phyloP scores from a whole-genome alignment of 2,888 invertebrate species.

The Tenthredo livida region DNA sequence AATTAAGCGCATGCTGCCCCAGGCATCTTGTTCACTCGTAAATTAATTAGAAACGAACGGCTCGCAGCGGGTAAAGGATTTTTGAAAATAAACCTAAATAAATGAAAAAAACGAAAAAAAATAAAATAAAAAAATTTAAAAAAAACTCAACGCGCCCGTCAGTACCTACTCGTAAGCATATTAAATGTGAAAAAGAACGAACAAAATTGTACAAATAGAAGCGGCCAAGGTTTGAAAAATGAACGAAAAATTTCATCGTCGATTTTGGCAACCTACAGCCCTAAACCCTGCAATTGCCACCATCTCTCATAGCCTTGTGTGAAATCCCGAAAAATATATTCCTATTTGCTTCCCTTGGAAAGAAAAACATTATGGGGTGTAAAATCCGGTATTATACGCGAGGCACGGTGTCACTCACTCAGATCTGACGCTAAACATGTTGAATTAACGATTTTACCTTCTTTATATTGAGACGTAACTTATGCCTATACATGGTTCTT shows the following conservation, averaged over 20 bases:
- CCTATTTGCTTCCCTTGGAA: neutral
- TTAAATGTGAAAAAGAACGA: neutral
- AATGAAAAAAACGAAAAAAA: too few species aligned
- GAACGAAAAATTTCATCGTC: neutral
- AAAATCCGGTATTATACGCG: conserved; percentile 18
- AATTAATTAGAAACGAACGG: conserved; percentile 50
- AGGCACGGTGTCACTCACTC: neutral
- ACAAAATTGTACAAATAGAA: neutral
- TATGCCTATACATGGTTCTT: neutral
- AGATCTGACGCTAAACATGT: conserved; percentile 14
- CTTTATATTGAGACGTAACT: neutral
- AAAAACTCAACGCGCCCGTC: neutral
- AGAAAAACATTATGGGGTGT: neutral
- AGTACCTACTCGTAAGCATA: neutral
- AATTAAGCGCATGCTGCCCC: conserved; percentile 45
- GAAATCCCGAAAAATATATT: conserved; percentile 1
- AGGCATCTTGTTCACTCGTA: conserved; percentile 51
- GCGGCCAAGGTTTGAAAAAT: neutral
- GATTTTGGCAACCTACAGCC: too few species aligned
- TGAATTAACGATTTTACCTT: neutral
- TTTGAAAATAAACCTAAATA: too few species aligned
- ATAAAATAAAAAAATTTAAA: neutral
- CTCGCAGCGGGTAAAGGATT: conserved; percentile 1
- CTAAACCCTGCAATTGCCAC: too few species aligned
- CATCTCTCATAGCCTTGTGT: neutral